Base-by-base conservation (phyloP, 2,797 vertebrate species). In the Sparidentex hasta region DNA sequence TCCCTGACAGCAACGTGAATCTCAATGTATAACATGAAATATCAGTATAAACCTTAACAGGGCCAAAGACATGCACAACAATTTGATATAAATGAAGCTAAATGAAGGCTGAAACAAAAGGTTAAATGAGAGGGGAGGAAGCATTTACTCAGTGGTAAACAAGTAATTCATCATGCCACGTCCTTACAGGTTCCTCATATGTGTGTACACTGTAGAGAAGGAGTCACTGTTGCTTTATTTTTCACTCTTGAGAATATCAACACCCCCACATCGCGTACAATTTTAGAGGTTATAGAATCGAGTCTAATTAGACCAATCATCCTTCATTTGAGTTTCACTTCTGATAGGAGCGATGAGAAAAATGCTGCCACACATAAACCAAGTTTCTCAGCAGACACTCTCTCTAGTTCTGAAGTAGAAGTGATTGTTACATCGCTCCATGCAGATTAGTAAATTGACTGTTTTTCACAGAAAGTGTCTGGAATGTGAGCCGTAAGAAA, bases 151-250 rank as follows among this genome's bases (percentile, higher is more conserved):
- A 77, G 59, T 54, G 55, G 80, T 89, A 92, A 92, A 93, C 87
- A 91, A 88, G 69, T 79, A 83, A 92, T 92, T 87, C 83, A 85
- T 92, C 87, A 90, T 68, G 62, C 71, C 66, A 71, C 76, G 48
- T 78, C 62, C 66, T 62, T 50, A 73, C 52, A 76, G 43, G 52
- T 78, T 76, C 66, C 51, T 83, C 62, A 78, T 71, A 65, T 71
- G 25, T 58, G 44, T 46, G 56, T 64, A 72, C 74, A 70, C 27
- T 80, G 27, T 56, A 23, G 57, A 71, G 63, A 71, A 70, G 16
- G 20, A 80, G 14, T 50, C 20, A 33, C 6, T n/a, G 14, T 64
- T 65, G 74, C 29, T n/a, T 65, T 17, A 48, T 65, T 74, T 78
- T 76, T 17, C 44, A 76, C 6, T 33, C 63, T 11, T 71, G 43